Evolutionary conservation across 2,888 invertebrate species (phyloP).

Genomic region (Xestoiulus laeticollis): DNA sequence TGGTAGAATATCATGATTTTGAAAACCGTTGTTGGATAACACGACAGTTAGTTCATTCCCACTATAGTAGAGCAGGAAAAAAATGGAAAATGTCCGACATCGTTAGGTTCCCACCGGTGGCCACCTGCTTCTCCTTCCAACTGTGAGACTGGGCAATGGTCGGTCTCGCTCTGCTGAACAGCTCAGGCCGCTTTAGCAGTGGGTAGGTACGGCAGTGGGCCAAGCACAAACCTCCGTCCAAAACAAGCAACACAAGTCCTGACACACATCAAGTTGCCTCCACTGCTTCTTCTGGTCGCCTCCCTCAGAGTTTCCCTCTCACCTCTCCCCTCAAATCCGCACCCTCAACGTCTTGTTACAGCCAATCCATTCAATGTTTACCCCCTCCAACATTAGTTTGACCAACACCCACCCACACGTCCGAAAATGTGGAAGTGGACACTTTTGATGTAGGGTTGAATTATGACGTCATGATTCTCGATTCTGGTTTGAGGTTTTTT

Average conservation of each 20-base stretch:
- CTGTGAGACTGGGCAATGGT: background rate
- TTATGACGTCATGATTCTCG: no score
- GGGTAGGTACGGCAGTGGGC: constrained; percentile 37
- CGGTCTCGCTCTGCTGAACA: background rate
- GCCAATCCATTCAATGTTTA: background rate
- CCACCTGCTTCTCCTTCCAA: constrained; percentile 24
- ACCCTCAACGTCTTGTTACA: background rate
- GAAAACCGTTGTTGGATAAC: background rate
- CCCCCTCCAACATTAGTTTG: background rate
- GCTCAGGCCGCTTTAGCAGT: background rate
- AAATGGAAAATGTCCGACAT: background rate
- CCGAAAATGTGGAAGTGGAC: background rate
- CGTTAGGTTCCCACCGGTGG: background rate
- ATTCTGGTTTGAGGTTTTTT: no score
- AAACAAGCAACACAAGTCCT: background rate
- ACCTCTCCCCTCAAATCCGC: background rate
- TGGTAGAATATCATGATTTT: background rate
- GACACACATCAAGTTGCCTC: constrained; percentile 15
- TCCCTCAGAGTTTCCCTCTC: background rate
- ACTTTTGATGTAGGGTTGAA: background rate
- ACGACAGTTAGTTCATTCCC: background rate
- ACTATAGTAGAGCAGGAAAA: background rate
- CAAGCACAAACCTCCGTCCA: background rate
- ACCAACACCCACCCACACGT: constrained; percentile 15
- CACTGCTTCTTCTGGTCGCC: constrained; percentile 8